phyloP scores from a whole-genome alignment of 1,140 invertebrate genomes.

The Acyrthosiphon pisum region DNA sequence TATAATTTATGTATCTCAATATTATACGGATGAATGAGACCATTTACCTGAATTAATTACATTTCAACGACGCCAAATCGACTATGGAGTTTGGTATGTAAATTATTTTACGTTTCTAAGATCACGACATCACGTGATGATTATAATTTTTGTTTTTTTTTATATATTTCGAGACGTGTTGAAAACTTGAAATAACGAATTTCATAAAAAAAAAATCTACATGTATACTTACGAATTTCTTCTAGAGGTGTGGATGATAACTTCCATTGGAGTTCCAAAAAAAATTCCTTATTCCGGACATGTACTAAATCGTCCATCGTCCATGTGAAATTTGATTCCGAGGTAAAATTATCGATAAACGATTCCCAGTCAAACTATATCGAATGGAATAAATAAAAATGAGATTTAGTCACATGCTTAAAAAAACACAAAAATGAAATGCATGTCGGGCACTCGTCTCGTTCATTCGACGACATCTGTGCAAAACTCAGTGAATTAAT shows the following conservation, averaged over 20 bases:
- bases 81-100: background rate
- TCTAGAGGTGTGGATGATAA: slow-evolving; percentile 31
- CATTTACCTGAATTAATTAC: background rate
- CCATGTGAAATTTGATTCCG: slow-evolving; percentile 56
- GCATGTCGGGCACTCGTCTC: too few species aligned
- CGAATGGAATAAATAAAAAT: background rate
- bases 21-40: background rate
- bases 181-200: background rate
- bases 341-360: slow-evolving; percentile 59
- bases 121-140: background rate
- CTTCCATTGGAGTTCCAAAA: slow-evolving; percentile 55
- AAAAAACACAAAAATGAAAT: background rate
- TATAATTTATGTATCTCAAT: background rate
- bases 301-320: slow-evolving; percentile 58
- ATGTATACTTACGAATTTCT: slow-evolving; percentile 35
- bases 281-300: slow-evolving; percentile 59
- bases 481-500: background rate
- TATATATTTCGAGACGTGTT: background rate
- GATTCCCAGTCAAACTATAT: slow-evolving; percentile 60
- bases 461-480: background rate
- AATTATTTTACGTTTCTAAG: background rate
- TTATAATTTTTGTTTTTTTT: background rate
- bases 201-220: background rate
- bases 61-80: background rate
- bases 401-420: background rate